Conservation (phyloP, 2,888 invertebrate species). For the Caenorhabditis macrosperma region DNA sequence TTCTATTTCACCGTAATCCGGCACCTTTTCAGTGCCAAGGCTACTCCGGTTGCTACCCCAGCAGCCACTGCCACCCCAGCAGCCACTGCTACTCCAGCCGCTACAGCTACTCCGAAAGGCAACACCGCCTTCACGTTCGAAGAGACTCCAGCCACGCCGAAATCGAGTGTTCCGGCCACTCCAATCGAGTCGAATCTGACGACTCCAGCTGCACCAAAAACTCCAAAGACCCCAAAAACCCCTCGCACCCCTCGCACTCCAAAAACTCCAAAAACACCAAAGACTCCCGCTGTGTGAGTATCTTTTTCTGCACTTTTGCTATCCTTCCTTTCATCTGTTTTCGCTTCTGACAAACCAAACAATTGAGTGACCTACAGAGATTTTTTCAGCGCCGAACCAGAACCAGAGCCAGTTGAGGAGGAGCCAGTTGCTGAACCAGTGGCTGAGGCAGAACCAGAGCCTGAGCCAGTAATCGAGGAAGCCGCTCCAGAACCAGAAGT, state of each 20-base stretch:
- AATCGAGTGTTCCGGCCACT: constrained; percentile 57
- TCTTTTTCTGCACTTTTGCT: constrained; percentile 19
- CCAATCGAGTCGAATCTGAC: constrained; percentile 52
- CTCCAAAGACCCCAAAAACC: constrained; percentile 71
- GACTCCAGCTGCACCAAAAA: constrained; percentile 73
- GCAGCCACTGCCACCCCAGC: constrained; percentile 50
- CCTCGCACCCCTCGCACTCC: constrained; percentile 75
- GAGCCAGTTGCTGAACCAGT: constrained; percentile 60
- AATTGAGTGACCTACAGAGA: not conserved
- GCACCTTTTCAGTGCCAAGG: constrained; percentile 51
- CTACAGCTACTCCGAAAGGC: constrained; percentile 65
- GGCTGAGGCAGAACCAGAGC: constrained; percentile 51
- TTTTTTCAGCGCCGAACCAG: constrained; percentile 42
- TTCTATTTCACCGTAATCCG: constrained; percentile 12
- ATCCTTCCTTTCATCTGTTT: not conserved
- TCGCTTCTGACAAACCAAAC: not conserved
- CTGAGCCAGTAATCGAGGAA: constrained; percentile 63
- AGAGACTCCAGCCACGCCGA: constrained; percentile 73
- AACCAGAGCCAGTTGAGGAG: constrained; percentile 47
- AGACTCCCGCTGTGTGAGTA: constrained; percentile 65
- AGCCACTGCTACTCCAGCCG: constrained; percentile 55
- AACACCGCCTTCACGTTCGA: constrained; percentile 71
- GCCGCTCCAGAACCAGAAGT: constrained; percentile 59
- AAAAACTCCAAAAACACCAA: constrained; percentile 72
- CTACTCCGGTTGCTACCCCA: constrained; percentile 51